Base-by-base conservation (phyloP, 2,888 invertebrate genomes). In the Rhingia rostrata region DNA sequence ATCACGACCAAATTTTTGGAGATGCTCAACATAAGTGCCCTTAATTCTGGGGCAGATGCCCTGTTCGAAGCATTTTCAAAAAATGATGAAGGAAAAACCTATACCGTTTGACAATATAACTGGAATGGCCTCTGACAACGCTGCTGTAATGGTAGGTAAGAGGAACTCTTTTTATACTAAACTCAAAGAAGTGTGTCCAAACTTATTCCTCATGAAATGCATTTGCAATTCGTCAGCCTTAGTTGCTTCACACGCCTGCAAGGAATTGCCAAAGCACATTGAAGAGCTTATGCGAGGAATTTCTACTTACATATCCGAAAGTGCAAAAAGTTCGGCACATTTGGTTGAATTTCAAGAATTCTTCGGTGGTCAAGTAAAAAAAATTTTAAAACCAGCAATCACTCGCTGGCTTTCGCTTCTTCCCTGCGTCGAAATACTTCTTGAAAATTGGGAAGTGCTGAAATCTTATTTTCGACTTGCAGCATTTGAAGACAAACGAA, bases 221-320 rank as follows among this genome's bases (percentile, higher is more conserved):
- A 54, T 66, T 32, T 53, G 53, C 12, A 41, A 66, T 53, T 66
- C 66, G 0, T 51, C 66, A 10, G 66, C 41, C 0, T 35, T 66
- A 53, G 41, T 66, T 66, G 66, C 53, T 53, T 53, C 32, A 12
- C 35, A 51, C 37, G 53, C 66, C 30, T 66, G 41, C 22, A 53
- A 30, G 39, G 37, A 63, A 14, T n/a, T 63, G 10, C 37, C 49
- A 14, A 63, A 49, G 39, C 30, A 14, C 6, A n/a, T 10, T 6
- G 14, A 51, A 49, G 47, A 61, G 47, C 47, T 61, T 47, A 49
- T 63, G 63, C 49, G 63, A 49, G 49, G 49, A 39, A 22, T 63
- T 49, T 35, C 49, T 5, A 63, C 63, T 30, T 63, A 49, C 12
- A 33, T 64, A 6, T 64, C 63, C 30, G 63, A 64, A 64, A 64